A percentile compares a stretch with the other conserved stretches of the same genome.
phyloP scores from a whole-genome alignment of 2,888 invertebrate genomes.

The Odontomyia ornata region DNA sequence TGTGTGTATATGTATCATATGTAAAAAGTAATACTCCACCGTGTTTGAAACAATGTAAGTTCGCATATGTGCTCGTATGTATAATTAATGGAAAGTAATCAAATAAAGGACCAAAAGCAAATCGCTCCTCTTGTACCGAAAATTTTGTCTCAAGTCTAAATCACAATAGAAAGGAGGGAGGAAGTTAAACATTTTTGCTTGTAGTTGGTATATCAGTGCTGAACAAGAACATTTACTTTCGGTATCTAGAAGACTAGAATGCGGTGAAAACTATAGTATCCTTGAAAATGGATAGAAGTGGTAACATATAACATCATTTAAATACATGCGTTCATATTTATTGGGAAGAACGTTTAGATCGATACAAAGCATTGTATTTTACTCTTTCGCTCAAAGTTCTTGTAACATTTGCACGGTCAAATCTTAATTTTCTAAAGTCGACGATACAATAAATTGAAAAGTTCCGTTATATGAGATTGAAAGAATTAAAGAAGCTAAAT shows the following conservation, averaged over 20 bases:
- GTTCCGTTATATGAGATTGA: conserved; percentile 46
- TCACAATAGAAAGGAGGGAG: conserved; percentile 42
- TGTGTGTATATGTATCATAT: background rate
- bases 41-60: conserved; percentile 11
- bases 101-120: conserved; percentile 51
- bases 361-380: background rate
- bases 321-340: background rate
- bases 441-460: conserved; percentile 46
- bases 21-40: background rate
- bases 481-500: conserved; percentile 48
- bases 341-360: background rate
- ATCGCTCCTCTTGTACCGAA: conserved; percentile 46
- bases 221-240: background rate
- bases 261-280: background rate
- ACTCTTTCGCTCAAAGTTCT: background rate
- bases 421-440: conserved; percentile 37
- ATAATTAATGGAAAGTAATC: conserved; percentile 52
- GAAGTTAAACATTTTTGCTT: conserved; percentile 43
- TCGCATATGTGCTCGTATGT: conserved; percentile 47
- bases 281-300: background rate
- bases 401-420: background rate
- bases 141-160: conserved; percentile 46
- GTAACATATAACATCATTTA: background rate
- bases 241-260: conserved; percentile 28
- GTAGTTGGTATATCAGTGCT: conserved; percentile 26